Evolutionary conservation across 2,888 invertebrate genomes (phyloP).

Genomic region (Rhingia rostrata): DNA sequence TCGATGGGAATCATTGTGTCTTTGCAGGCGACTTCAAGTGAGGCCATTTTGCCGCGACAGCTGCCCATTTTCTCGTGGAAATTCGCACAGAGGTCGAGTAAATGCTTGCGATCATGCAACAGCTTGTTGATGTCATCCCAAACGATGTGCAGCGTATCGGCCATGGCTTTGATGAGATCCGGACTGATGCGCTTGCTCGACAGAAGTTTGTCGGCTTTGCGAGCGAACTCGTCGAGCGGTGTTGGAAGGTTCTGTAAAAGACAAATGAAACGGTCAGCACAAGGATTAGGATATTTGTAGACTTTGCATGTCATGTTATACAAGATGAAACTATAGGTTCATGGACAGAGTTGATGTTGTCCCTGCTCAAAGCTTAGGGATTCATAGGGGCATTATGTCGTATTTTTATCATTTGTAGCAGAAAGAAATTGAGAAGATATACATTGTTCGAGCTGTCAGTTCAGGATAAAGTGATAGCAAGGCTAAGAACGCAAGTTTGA

Average conservation of each 20-base stretch:
- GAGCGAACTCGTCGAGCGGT: slow-evolving; percentile 93
- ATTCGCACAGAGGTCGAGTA: slow-evolving; percentile 90
- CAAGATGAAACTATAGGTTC: slow-evolving; percentile 6
- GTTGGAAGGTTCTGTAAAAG: slow-evolving; percentile 90
- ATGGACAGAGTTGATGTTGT: not conserved
- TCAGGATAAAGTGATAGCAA: too few species aligned
- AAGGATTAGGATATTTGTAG: not conserved
- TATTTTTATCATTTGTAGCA: too few species aligned
- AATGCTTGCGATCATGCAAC: slow-evolving; percentile 89
- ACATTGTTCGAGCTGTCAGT: too few species aligned
- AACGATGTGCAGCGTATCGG: slow-evolving; percentile 88
- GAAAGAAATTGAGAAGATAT: too few species aligned
- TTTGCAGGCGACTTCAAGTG: slow-evolving; percentile 88
- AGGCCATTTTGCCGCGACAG: slow-evolving; percentile 88
- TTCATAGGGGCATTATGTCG: too few species aligned
- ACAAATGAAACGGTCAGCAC: not conserved
- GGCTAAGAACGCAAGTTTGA: too few species aligned
- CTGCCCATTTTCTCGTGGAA: slow-evolving; percentile 89
- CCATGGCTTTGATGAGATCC: slow-evolving; percentile 94
- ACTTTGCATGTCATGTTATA: not conserved
- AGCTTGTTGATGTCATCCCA: slow-evolving; percentile 93
- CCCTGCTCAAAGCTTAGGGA: too few species aligned
- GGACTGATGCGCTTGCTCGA: slow-evolving; percentile 89
- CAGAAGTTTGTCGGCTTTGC: slow-evolving; percentile 93
- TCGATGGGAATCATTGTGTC: slow-evolving; percentile 88